phyloP scores from a whole-genome alignment of 2,113 vertebrate species.

The Anarhynchus alexandrinus region DNA sequence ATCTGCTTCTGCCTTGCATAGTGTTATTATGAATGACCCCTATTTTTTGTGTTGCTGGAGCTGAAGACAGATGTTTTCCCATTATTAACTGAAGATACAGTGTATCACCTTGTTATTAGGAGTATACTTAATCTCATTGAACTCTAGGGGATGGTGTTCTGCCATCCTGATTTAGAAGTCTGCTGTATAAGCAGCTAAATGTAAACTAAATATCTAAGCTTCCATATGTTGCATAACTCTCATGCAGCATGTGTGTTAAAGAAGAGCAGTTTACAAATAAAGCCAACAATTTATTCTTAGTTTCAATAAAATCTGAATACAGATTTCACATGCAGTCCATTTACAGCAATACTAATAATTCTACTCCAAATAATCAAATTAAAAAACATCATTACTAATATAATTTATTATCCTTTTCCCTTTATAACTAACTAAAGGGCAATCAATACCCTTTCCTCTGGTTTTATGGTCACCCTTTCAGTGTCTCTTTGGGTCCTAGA shows the following conservation, averaged over 20 bases:
- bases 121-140: background rate
- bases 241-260: background rate
- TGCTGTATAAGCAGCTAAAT: background rate
- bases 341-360: background rate
- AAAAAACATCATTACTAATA: background rate
- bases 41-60: background rate
- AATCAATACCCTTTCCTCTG: background rate
- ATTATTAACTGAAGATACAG: background rate
- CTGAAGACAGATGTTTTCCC: background rate
- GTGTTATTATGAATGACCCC: background rate
- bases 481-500: background rate
- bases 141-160: background rate
- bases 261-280: background rate
- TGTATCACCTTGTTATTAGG: background rate
- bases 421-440: background rate
- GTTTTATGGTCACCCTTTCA: background rate
- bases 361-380: background rate
- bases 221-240: background rate
- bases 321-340: background rate
- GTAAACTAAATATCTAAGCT: background rate
- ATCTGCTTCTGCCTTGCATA: background rate
- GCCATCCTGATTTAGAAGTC: background rate
- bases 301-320: background rate
- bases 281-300: background rate
- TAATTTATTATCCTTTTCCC: background rate